Conservation (phyloP, 2,888 invertebrate species). For the Tenthredo distinguenda region DNA sequence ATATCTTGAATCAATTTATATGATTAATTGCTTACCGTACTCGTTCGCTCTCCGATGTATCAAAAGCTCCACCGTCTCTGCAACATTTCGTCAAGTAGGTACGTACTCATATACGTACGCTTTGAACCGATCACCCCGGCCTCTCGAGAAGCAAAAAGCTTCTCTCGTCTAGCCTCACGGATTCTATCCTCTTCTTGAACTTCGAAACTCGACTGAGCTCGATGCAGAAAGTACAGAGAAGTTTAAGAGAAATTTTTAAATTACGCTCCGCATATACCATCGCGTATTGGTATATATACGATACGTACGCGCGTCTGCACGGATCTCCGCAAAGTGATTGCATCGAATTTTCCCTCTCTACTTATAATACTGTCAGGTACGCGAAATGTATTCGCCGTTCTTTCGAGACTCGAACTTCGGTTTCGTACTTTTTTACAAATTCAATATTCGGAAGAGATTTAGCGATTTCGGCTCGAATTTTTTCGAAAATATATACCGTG, state of each 20-base stretch:
- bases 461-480: background rate
- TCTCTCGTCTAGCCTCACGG: slow-evolving; percentile 1
- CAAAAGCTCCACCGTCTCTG: background rate
- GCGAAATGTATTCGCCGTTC: background rate
- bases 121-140: slow-evolving; percentile 16
- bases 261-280: background rate
- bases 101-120: background rate
- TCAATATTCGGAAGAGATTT: background rate
- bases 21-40: background rate
- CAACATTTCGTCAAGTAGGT: background rate
- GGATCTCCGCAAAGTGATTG: background rate
- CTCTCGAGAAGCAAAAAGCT: background rate
- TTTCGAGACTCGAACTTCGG: background rate
- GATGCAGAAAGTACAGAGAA: background rate
- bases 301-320: background rate
- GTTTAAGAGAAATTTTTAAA: background rate
- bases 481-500: background rate
- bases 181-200: background rate
- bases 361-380: background rate
- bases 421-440: background rate
- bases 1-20: background rate
- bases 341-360: background rate
- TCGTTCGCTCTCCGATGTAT: background rate
- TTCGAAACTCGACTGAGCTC: background rate
- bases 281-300: background rate